Evolutionary conservation across 2,888 invertebrate species (phyloP), one percentile per base, ranked within the genome.

Genomic region (Mythimna albipuncta): DNA sequence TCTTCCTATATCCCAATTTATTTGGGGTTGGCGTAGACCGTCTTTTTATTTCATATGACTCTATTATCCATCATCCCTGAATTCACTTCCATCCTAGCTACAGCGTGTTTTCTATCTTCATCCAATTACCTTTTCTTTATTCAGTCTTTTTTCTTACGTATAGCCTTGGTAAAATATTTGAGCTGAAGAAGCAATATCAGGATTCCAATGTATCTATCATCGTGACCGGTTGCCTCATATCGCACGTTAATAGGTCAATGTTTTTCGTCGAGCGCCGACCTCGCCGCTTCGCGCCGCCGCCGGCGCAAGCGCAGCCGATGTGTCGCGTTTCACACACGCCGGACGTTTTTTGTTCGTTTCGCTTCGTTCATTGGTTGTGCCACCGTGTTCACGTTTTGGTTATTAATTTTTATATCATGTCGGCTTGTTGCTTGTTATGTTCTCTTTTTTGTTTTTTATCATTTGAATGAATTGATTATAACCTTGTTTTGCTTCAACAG

Each of bases 171-270:
- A 44, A 26, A 10, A 44, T 44, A 32, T 64, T 59, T 35, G 59
- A 52, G 54, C 58, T 75, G 75, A 67, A 72, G 10, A 82, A 81
- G 72, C 81, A 81, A 83, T 82, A 74, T 81, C 61, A 74, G 75
- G 75, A 81, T 84, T 86, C 82, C 80, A 83, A 73, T 72, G 72
- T 74, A 76, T 85, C 76, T 85, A 84, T 86, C 83, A 69, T 72
- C 77, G 62, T 74, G 79, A 77, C 70, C 81, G 74, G 82, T 88
- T 88, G 88, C 89, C 77, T 85, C 87, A 86, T 85, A 87, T 86
- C 84, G 72, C 66, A 69, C 83, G 85, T 87, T 88, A 87, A 88
- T 89, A 88, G 89, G 88, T 89, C 90, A 90, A 90, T 90, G 89
- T 89, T 88, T 85, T 83, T 85, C 83, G 81, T 73, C 83, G 83